A percentile compares a stretch with the other conserved stretches of the same genome.
These are phyloP conservation scores for Chionoecetes opilio DNA, from an alignment of 1,140 invertebrate genomes.

Conservation along the genomic window DNA sequence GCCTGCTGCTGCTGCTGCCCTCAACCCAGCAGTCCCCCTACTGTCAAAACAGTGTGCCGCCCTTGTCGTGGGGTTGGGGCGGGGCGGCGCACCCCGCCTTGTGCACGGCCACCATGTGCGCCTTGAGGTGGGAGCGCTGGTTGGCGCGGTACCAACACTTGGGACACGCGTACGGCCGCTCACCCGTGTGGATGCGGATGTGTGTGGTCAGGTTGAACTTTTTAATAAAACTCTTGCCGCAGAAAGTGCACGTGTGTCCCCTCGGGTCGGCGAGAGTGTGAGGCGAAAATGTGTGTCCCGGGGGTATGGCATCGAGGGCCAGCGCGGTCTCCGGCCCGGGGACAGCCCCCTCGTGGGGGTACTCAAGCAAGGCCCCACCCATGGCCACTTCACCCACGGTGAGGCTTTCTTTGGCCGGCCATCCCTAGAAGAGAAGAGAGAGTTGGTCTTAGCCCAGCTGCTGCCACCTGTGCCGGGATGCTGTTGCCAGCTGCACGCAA, in stretches of 20 bases:
- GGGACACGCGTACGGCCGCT: slow-evolving; percentile 70
- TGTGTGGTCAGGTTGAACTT: slow-evolving; percentile 76
- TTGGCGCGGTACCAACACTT: slow-evolving; percentile 76
- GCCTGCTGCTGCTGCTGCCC: neutral
- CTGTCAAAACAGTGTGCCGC: neutral
- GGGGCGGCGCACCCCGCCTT: slow-evolving; percentile 49
- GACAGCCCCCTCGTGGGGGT: slow-evolving; percentile 65
- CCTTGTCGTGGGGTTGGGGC: neutral
- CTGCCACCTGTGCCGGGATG: slow-evolving; percentile 23
- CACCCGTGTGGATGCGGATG: slow-evolving; percentile 73
- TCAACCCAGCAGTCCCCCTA: neutral
- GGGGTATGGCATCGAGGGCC: slow-evolving; percentile 53
- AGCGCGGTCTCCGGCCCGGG: slow-evolving; percentile 35
- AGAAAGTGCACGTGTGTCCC: slow-evolving; percentile 70
- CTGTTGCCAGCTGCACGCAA: slow-evolving; percentile 27
- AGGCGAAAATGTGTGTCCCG: slow-evolving; percentile 64
- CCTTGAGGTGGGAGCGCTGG: slow-evolving; percentile 74
- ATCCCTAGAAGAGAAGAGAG: slow-evolving; percentile 78
- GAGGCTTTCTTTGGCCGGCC: slow-evolving; percentile 72
- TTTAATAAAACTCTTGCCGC: slow-evolving; percentile 75
- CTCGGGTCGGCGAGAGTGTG: slow-evolving; percentile 50
- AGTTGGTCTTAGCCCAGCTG: slow-evolving; percentile 75
- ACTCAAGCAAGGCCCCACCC: slow-evolving; percentile 70
- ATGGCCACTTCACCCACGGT: slow-evolving; percentile 68
- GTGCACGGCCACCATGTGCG: slow-evolving; percentile 72